phyloP scores from a whole-genome alignment of 2,797 vertebrate species.

The Eupleurogrammus muticus region DNA sequence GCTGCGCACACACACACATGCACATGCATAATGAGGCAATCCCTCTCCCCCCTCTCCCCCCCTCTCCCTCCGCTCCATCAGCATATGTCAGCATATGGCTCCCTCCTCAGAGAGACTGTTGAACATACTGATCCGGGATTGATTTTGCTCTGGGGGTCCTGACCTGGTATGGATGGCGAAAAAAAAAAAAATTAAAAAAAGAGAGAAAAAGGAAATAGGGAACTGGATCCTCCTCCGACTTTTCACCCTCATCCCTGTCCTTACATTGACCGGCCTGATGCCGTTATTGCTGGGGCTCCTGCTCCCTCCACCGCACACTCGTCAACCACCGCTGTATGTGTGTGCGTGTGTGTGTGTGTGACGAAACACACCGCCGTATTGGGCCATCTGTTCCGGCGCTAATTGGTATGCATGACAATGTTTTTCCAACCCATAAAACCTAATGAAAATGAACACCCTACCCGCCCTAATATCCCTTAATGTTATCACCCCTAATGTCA shows the following conservation, averaged over 20 bases:
- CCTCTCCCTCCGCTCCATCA: conserved; percentile 46
- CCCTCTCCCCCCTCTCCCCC: conserved; percentile 22
- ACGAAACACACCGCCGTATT: conserved; percentile 61
- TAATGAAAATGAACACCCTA: conserved; percentile 81
- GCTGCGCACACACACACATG: conserved; percentile 19
- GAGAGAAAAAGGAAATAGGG: not conserved
- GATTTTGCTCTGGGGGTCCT: conserved; percentile 56
- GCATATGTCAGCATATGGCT: conserved; percentile 76
- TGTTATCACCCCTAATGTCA: conserved; percentile 51
- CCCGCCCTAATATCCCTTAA: conserved; percentile 76
- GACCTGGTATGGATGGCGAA: conserved; percentile 50
- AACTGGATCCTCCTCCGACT: conserved; percentile 12
- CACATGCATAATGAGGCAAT: conserved; percentile 50
- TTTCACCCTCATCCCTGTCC: conserved; percentile 49
- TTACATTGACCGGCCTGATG: conserved; percentile 33
- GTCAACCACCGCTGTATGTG: conserved; percentile 2
- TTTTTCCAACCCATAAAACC: conserved; percentile 82
- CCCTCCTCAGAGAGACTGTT: conserved; percentile 62
- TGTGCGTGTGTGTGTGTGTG: conserved; percentile 30
- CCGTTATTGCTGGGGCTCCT: conserved; percentile 35
- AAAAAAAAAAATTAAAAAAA: not conserved
- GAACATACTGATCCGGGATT: conserved; percentile 71
- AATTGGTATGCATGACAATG: conserved; percentile 81
- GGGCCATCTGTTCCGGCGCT: conserved; percentile 81
- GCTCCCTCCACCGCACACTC: conserved; percentile 21